Base-by-base conservation (phyloP, 2,888 invertebrate species). In the Habrosyne pyritoides region DNA sequence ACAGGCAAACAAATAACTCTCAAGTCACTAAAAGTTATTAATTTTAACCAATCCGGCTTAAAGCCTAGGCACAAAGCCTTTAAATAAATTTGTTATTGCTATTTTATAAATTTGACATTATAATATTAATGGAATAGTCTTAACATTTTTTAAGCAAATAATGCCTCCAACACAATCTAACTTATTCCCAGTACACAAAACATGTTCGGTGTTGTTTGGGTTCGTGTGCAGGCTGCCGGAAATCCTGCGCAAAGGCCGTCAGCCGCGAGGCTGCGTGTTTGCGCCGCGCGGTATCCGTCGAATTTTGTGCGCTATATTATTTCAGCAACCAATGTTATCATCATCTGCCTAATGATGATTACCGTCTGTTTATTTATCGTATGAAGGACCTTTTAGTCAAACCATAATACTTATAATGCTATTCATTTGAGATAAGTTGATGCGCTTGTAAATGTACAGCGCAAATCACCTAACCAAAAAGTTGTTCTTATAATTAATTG, bases 181-280 rank as follows among this genome's bases (percentile, higher is more conserved):
- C 24, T 24, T 24, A 33, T 33, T 10, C 33, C 12, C 47, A 53
- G 47, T 69, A 68, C 74, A 63, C 74, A 65, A 75, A 71, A 61
- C 69, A 69, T 79, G 68, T 66, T 74, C 63, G 70, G 71, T 61
- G 68, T n/a, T 71, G 62, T 76, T 73, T 74, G 75, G 77, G 80
- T 79, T 83, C 79, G 81, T 81, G 84, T 76, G 81, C 80, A 79
- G 71, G 78, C 70, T 88, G 86, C 87, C 91, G 91, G 91, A 91
- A 89, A 90, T 91, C 89, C 89, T 89, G 88, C 79, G 78, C 72
- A 79, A 83, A 88, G 89, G 89, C 84, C 89, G 79, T 69, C 63
- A 53, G 73, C 67, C 63, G 66, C 83, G 81, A 83, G 83, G 83
- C 82, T 84, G 79, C 67, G 21, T 24, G 28, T 30, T 65, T 56